Percentiles rank a stretch among this genome's conserved stretches.
Conservation (phyloP, 2,113 vertebrate genomes). For the Prolemur simus region DNA sequence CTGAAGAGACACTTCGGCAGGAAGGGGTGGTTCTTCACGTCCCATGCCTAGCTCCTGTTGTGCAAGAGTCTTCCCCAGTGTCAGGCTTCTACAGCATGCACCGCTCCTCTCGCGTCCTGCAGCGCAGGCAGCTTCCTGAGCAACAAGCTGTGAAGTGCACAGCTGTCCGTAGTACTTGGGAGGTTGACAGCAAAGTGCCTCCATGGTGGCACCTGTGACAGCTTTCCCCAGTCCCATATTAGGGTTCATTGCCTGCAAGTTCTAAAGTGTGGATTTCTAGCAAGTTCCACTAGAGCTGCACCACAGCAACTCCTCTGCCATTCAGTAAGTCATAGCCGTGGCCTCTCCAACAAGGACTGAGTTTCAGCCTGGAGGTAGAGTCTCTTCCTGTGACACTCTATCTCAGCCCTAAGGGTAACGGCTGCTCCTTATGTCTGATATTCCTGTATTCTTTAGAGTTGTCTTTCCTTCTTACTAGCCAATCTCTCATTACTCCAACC, state of each 20-base stretch:
- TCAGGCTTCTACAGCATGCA: background rate
- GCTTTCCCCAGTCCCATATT: background rate
- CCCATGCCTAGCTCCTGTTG: background rate
- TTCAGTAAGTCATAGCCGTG: background rate
- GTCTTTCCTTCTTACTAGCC: background rate
- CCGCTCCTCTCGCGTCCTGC: background rate
- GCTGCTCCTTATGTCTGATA: background rate
- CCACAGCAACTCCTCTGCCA: background rate
- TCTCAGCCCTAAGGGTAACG: background rate
- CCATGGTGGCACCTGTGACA: background rate
- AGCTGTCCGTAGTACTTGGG: background rate
- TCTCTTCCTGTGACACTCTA: background rate
- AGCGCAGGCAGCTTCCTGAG: background rate
- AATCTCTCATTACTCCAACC: background rate
- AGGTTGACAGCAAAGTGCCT: background rate
- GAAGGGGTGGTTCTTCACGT: background rate
- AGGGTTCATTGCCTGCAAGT: background rate
- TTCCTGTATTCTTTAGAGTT: background rate
- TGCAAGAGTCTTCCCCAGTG: background rate
- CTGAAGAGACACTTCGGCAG: background rate
- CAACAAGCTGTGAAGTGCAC: background rate
- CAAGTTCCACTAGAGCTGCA: background rate
- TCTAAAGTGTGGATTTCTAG: background rate
- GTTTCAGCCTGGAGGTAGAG: background rate
- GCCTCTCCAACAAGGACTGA: background rate